Evolutionary conservation across 1,140 invertebrate genomes (phyloP), one percentile per base, ranked within the genome.

Genomic region (Apocrypta bakeri): DNA sequence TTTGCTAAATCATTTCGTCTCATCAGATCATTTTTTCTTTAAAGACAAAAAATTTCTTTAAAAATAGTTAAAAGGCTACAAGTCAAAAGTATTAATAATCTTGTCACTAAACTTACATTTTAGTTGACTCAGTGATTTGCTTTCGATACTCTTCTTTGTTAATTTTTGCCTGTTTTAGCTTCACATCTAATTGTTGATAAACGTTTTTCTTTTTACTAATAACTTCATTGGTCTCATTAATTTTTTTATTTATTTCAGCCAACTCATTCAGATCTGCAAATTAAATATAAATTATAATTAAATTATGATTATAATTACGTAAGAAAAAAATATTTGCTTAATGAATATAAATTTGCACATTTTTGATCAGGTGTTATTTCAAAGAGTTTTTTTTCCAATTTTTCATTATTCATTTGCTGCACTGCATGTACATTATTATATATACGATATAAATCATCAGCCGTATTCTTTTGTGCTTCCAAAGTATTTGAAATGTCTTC

Each of bases 401-500:
- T 71, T 68, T 14, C 66, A 33, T 56, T 64, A 17, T 69, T 14
- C 48, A 75, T 80, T 75, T 83, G 17, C 80, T 80, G 69, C 0
- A 79, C 61, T 14, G 56, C 6, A 31, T 74, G 56, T 14, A 79
- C 17, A 14, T 40, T 42, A 37, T 73, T 61, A 68, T 66, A 83
- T 24, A 8, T n/a, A 64, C 42, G 63, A 25, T 3, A 42, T 29
- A 83, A 78, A 29, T 78, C 1, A 29, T 83, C 61, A 24, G 68
- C 17, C 29, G 56, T 29, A 68, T 68, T 25, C 40, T 74, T 56
- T 24, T 83, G 71, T 1, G 0, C 33, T 42, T 48, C 61, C 33
- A 79, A 25, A 33, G 75, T 74, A 66, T 66, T 83, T 14, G 63
- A 72, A 25, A 83, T 79, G 29, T 66, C 69, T 48, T 74, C 76